Base-by-base conservation (phyloP, 2,888 invertebrate genomes). In the Apantesis nais region DNA sequence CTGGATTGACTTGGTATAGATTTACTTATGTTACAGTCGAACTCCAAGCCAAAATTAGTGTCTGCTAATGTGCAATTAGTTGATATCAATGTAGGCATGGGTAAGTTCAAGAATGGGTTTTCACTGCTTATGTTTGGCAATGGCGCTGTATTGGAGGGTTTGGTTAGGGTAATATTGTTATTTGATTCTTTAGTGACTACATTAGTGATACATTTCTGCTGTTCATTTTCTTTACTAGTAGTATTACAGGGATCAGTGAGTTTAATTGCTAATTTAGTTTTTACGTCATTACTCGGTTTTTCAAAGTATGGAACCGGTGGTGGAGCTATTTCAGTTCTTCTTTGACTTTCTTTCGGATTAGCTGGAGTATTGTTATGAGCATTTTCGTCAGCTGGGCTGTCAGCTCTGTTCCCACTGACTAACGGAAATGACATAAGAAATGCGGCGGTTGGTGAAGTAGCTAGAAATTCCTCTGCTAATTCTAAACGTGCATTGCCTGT, bases 401-500 rank as follows among this genome's bases (percentile, higher is more conserved):
- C 95, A 44, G 95, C 95, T 79, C 95, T 90, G 74, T 94, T 95
- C 2, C 95, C 95, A 82, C 95, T 97, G 0, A 97, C 97, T 65
- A 97, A 89, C 0, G 97, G 97, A 84, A 97, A 97, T 2, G 97
- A 97, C 92, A 97, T 95, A 19, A 97, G 91, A 86, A 97, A 97
- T 2, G 97, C 97, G 22, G 97, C 97, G 3, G 97, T 97, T 9
- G 97, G 97, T 2, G 97, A 97, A 67, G 95, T 94, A 68, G 95
- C 95, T 77, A 95, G 81, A 82, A 95, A 93, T 74, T 95, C 95
- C 85, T 95, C 95, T 4, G 95, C 96, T 78, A 96, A 89, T 85
- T 96, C 96, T 78, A 96, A 92, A 41, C 96, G 92, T 65, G 95
- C 96, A 79, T 96, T 95, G 29, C 96, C 96, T 62, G 94, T 95